Evolutionary conservation across 2,113 vertebrate genomes (phyloP).

Genomic region (Macheiramphus alcinus): DNA sequence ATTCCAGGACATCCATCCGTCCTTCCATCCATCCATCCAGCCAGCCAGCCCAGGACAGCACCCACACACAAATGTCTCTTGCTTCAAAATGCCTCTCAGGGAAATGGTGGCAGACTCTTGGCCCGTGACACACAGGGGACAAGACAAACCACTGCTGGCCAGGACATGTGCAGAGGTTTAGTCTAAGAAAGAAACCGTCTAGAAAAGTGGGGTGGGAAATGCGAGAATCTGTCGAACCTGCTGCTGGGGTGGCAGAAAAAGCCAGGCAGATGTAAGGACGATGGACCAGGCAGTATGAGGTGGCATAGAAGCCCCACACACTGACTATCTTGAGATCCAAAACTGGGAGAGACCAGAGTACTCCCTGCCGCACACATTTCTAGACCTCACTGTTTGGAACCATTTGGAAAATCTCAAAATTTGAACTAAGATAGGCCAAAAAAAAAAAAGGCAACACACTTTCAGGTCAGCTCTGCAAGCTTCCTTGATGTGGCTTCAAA

Average conservation of each 20-base stretch:
- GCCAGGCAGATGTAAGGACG: neutral
- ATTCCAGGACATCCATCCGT: neutral
- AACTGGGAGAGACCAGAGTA: neutral
- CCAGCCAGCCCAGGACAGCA: neutral
- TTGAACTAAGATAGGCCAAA: neutral
- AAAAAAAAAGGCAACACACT: neutral
- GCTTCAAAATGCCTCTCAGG: neutral
- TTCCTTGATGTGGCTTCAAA: neutral
- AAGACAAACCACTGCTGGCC: neutral
- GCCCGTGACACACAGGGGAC: no score
- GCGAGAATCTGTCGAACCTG: neutral
- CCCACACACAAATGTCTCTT: neutral
- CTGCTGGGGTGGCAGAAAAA: neutral
- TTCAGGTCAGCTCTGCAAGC: neutral
- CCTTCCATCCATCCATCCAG: neutral
- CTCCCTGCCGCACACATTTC: neutral
- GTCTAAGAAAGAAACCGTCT: neutral
- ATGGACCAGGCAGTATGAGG: neutral
- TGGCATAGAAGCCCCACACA: neutral
- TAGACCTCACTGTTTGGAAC: neutral
- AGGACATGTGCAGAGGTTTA: neutral
- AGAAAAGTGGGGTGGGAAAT: neutral
- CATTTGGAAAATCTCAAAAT: neutral
- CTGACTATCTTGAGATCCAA: neutral
- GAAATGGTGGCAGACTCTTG: neutral